Evolutionary conservation across 2,888 invertebrate genomes (phyloP).

Genomic region (Phengaris alcon): DNA sequence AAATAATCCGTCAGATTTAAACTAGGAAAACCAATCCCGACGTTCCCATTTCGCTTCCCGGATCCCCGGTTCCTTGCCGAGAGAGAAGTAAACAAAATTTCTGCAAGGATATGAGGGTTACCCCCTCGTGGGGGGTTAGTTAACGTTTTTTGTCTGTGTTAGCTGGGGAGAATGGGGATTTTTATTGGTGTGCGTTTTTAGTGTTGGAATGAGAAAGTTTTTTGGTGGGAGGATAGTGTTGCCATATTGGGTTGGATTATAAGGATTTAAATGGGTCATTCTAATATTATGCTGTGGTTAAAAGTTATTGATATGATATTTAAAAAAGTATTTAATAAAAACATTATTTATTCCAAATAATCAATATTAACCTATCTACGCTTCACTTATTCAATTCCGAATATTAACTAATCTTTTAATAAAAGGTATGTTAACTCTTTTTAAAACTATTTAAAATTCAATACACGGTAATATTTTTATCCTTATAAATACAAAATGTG

Average conservation of each 20-base stretch:
- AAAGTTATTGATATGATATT: neutral
- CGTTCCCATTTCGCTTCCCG: conserved; percentile 61
- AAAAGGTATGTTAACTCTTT: too few species aligned
- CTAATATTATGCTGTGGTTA: neutral
- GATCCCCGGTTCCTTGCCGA: conserved; percentile 64
- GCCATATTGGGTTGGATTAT: conserved; percentile 26
- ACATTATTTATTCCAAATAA: too few species aligned
- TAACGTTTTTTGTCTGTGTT: conserved; percentile 72
- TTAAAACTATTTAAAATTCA: too few species aligned
- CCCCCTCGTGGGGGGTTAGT: conserved; percentile 53
- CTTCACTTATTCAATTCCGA: too few species aligned
- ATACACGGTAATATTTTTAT: too few species aligned
- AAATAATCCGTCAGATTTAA: conserved; percentile 44
- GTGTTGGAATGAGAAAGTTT: conserved; percentile 42
- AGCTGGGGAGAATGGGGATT: conserved; percentile 47
- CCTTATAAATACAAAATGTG: too few species aligned
- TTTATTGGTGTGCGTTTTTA: conserved; percentile 61
- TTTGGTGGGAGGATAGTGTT: conserved; percentile 37
- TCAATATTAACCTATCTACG: too few species aligned
- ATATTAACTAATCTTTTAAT: too few species aligned
- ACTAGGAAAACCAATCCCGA: conserved; percentile 57
- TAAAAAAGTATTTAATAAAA: neutral
- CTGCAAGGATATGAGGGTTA: conserved; percentile 74
- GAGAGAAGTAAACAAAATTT: conserved; percentile 78
- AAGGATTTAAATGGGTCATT: neutral